Base-by-base conservation (phyloP, 2,113 vertebrate genomes). In the Tachysurus fulvidraco region DNA sequence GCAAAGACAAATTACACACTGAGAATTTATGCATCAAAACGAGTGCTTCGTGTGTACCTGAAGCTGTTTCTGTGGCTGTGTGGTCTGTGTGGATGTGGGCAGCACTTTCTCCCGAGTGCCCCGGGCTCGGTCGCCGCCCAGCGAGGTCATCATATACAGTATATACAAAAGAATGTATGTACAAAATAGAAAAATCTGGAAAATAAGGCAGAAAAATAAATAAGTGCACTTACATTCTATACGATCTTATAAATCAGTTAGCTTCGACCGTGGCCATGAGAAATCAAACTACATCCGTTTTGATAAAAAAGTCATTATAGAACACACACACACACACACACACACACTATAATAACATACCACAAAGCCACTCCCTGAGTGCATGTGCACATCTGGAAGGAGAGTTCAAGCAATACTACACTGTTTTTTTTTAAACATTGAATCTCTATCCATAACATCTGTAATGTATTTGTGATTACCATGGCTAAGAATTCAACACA, bases 171-270 rank as follows among this genome's bases (percentile, higher is more conserved):
- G 95, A 98, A 95, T 87, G 96, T 98, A 97, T 98, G 96, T 98
- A 98, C 97, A 99, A 98, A 98, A 98, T 96, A 98, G 95, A 99
- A 99, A 95, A 99, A 97, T 96, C 98, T 99, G 96, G 62, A 95
- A 83, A 41, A 91, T 84, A 55, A 80, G 41, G 86, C 84, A 83
- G 52, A 87, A 85, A 85, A 55, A 25, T 17, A 67, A 76, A 14
- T 74, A 6, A 25, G 6, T 7, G 21, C 5, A n/a, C 60, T 83
- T 69, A 87, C 5, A 62, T 10, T 36, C 17, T 52, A 36, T 36
- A 12, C 9, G 0, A 36, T 55, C 14, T 9, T 55, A 78, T 13
- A 92, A 92, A 41, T 16, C 16, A n/a, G 64, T 67, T 67, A 2
- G 36, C 19, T 50, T 50, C 17, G 41, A 71, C 17, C 7, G 13